Conservation (phyloP, 1,140 invertebrate species). For the Chironomus striatipennis region DNA sequence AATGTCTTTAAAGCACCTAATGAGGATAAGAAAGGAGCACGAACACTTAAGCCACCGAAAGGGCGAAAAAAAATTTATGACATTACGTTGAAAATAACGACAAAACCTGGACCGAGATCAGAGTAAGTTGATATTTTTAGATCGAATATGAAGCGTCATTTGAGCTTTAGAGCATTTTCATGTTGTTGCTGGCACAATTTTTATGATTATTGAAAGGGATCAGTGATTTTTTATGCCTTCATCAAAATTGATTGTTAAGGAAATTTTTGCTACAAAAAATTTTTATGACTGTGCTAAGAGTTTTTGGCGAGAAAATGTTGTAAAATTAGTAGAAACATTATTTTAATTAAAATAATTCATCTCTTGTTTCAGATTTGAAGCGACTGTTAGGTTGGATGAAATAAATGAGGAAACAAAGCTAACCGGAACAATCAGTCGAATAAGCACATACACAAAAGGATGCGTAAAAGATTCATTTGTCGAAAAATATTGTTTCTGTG, state of each 20-base stretch:
- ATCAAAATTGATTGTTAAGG: too few relatives aligned
- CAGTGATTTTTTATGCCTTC: not conserved
- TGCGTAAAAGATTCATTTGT: conserved; percentile 20
- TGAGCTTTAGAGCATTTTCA: too few relatives aligned
- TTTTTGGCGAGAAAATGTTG: too few relatives aligned
- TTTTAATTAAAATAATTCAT: not conserved
- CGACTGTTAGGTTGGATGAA: conserved; percentile 48
- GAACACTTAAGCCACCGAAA: conserved; percentile 47
- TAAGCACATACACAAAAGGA: conserved; percentile 41
- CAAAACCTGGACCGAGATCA: conserved; percentile 53
- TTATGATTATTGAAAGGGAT: not conserved
- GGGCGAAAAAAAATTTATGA: conserved; percentile 42
- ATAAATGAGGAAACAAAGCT: conserved; percentile 41
- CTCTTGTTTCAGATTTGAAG: conserved; percentile 53
- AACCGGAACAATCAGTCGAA: conserved; percentile 60
- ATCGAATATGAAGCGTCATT: too few relatives aligned
- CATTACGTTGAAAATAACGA: conserved; percentile 56
- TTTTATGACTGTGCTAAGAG: too few relatives aligned
- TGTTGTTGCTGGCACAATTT: too few relatives aligned
- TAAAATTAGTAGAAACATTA: not conserved
- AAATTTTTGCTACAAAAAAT: too few relatives aligned
- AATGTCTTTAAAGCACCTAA: conserved; percentile 37
- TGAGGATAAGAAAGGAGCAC: conserved; percentile 42
- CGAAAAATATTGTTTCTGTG: conserved; percentile 23
- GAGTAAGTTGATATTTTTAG: not conserved